phyloP scores from a whole-genome alignment of 2,888 invertebrate species.

The Sphinx pinastri region DNA sequence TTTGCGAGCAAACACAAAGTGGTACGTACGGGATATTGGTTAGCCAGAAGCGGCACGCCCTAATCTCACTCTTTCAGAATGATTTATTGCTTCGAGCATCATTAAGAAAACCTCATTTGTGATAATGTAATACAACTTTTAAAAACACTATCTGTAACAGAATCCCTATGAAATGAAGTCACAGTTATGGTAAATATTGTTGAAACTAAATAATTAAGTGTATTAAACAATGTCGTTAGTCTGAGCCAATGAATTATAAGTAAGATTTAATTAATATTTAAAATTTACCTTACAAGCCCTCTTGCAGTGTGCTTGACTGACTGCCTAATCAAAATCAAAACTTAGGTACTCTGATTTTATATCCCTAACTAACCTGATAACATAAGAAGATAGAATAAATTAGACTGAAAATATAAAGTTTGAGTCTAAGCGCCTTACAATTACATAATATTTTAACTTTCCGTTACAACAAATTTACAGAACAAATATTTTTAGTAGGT shows the following conservation, averaged over 20 bases:
- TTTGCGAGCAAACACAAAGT: conserved; percentile 5
- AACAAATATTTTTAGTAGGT: neutral
- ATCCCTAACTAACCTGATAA: neutral
- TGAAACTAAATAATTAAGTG: no score
- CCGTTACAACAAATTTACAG: neutral
- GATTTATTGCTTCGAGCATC: conserved; percentile 42
- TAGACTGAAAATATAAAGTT: conserved; percentile 11
- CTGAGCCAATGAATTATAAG: no score
- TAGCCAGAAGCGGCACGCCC: conserved; percentile 25
- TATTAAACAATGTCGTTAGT: no score
- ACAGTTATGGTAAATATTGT: no score
- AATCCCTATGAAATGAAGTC: no score
- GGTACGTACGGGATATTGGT: conserved; percentile 21
- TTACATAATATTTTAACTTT: neutral
- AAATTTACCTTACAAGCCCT: no score
- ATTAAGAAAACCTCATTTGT: conserved; percentile 35
- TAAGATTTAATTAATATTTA: no score
- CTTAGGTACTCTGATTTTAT: neutral
- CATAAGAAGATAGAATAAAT: neutral
- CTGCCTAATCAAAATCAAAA: neutral
- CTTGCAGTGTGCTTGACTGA: neutral
- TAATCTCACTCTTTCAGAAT: conserved; percentile 40
- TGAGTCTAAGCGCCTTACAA: conserved; percentile 3
- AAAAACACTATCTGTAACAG: no score
- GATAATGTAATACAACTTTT: conserved; percentile 13